phyloP scores from a whole-genome alignment of 2,113 vertebrate genomes.

The Brienomyrus brachyistius region DNA sequence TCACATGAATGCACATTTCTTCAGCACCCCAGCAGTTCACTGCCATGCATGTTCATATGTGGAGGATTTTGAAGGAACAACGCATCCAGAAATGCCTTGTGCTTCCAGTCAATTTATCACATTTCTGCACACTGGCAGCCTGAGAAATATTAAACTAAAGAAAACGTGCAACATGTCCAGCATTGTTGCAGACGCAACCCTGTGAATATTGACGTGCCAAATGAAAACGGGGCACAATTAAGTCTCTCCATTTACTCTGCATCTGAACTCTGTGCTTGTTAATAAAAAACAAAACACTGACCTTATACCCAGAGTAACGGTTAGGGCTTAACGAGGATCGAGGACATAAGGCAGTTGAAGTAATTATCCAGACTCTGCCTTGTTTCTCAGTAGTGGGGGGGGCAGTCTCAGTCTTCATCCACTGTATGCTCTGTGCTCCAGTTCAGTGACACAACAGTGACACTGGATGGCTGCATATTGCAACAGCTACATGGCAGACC shows the following conservation, averaged over 20 bases:
- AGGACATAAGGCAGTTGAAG: slow-evolving; percentile 56
- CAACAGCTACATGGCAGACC: neutral
- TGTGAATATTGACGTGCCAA: neutral
- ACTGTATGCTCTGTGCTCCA: neutral
- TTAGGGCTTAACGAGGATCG: slow-evolving; percentile 62
- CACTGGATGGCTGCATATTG: slow-evolving; percentile 1
- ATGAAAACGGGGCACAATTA: neutral
- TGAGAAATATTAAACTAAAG: neutral
- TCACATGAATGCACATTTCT: slow-evolving; percentile 17
- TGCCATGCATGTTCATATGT: neutral
- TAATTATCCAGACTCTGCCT: slow-evolving; percentile 52
- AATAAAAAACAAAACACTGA: neutral
- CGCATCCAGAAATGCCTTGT: neutral
- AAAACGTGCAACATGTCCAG: neutral
- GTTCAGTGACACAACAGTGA: slow-evolving; percentile 14
- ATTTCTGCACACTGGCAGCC: neutral
- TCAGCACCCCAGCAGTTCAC: neutral
- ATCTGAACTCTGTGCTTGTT: neutral
- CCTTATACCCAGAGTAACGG: slow-evolving; percentile 55
- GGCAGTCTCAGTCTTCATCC: slow-evolving; percentile 36
- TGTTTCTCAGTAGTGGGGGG: slow-evolving; percentile 47
- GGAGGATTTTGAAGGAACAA: neutral
- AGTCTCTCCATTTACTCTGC: neutral
- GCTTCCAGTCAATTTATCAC: neutral
- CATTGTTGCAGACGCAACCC: neutral